Evolutionary conservation across 2,113 vertebrate genomes (phyloP), one percentile per base, ranked within the genome.

Genomic region (Azemiops feae): DNA sequence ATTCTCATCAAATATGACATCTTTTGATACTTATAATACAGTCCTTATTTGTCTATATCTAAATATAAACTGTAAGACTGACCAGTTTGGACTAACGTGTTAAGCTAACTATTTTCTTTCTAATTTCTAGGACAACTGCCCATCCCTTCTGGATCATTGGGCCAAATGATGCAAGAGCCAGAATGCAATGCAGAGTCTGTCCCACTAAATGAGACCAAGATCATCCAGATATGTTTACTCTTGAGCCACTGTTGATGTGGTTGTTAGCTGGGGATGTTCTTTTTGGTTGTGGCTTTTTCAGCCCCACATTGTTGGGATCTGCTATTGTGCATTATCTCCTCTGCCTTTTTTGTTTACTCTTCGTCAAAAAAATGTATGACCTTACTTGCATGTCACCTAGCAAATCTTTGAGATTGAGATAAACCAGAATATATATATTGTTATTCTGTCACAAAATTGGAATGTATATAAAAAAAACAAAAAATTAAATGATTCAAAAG

Each of bases 401-500:
- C 88, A 90, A 34, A 57, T 30, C 39, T 14, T 43, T 22, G 30
- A n/a, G 23, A 85, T 53, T 92, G 25, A 58, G 81, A 87, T 60
- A 23, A 0, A 93, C 58, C 85, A 74, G n/a, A 81, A 81, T 39
- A 81, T 20, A 81, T 81, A 14, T 74, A n/a, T 94, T 87, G 87
- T 54, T 87, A 88, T 81, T 50, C 30, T 92, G 91, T 91, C n/a
- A 43, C 0, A 8, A 74, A 85, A 88, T 53, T 91, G 91, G 89
- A 92, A 54, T 55, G n/a, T 69, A n/a, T 69, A 43, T 7, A 12
- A 94, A 81, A 95, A 93, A 97, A 1, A 8, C 9, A 96, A 93
- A 93, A 87, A 7, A 74, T 96, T 91, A 95, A 93, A 92, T 89
- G 93, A 92, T 92, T 88, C 93, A 87, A 22, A 87, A 58, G 14